Evolutionary conservation across 2,797 vertebrate genomes (phyloP).

Genomic region (Gallirallus australis): DNA sequence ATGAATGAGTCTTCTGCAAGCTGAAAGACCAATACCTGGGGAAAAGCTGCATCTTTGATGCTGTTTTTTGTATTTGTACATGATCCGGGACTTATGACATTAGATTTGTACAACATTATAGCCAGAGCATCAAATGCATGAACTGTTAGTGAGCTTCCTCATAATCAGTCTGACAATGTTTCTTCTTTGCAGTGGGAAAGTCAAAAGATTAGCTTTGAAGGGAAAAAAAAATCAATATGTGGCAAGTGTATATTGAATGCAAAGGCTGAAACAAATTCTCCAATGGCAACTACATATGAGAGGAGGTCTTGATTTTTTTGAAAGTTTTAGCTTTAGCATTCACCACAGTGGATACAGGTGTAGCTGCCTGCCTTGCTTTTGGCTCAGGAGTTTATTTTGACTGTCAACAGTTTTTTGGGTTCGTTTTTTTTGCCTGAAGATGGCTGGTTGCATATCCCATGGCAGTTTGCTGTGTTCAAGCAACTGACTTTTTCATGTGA

Average conservation of each 20-base stretch:
- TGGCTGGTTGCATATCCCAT: background rate
- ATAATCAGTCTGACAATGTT: slow-evolving; percentile 68
- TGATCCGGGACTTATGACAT: slow-evolving; percentile 37
- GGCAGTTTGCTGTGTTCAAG: background rate
- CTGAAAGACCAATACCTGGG: background rate
- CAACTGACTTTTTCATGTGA: background rate
- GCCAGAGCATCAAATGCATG: slow-evolving; percentile 43
- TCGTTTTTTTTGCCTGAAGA: background rate
- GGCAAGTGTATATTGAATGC: background rate
- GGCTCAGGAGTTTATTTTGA: background rate
- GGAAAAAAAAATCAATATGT: slow-evolving; percentile 30
- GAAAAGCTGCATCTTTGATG: slow-evolving; percentile 35
- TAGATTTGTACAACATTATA: slow-evolving; percentile 53
- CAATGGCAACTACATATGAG: background rate
- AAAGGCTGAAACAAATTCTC: slow-evolving; percentile 49
- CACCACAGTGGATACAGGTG: background rate
- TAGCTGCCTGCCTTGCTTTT: background rate
- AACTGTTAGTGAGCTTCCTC: slow-evolving; percentile 52
- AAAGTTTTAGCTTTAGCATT: background rate
- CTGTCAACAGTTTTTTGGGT: background rate
- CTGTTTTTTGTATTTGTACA: slow-evolving; percentile 52
- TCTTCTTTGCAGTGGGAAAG: slow-evolving; percentile 40
- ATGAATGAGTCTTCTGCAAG: slow-evolving; percentile 7
- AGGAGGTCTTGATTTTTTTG: slow-evolving; percentile 50
- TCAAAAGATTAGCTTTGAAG: slow-evolving; percentile 68